phyloP scores from a whole-genome alignment of 1,140 invertebrate genomes.

The Penaeus chinensis region DNA sequence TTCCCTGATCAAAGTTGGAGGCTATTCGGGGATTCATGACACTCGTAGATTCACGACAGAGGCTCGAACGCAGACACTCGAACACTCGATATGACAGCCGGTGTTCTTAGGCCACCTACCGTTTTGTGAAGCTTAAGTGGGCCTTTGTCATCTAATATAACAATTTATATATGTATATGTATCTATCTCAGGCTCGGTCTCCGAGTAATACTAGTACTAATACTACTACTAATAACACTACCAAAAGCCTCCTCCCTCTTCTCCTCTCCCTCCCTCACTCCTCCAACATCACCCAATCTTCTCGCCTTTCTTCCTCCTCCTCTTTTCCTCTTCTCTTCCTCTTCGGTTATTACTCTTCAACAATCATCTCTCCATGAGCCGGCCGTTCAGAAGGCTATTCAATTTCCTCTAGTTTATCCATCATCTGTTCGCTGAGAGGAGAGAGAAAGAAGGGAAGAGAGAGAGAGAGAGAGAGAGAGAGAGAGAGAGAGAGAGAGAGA shows the following conservation, averaged over 20 bases:
- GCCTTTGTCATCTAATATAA: no score
- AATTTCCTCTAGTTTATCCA: no score
- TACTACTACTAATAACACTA: not conserved
- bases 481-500: slow-evolving; percentile 1
- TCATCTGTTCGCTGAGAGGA: not conserved
- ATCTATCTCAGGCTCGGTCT: not conserved
- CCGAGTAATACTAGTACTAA: not conserved
- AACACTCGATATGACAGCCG: no score
- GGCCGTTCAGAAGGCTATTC: no score
- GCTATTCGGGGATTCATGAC: no score
- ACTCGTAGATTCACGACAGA: no score
- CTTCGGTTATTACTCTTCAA: not conserved
- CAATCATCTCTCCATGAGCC: not conserved
- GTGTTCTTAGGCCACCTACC: no score
- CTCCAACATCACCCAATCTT: not conserved
- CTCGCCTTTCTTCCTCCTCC: not conserved
- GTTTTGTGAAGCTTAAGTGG: no score
- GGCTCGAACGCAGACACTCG: no score
- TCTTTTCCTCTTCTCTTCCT: not conserved
- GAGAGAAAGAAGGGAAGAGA: slow-evolving; percentile 16
- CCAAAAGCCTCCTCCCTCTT: not conserved
- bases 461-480: slow-evolving; percentile 18
- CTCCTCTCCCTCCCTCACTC: not conserved
- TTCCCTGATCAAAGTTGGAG: no score
- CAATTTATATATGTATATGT: no score